phyloP scores from a whole-genome alignment of 1,140 invertebrate genomes.

The Schlechtendalia chinensis region DNA sequence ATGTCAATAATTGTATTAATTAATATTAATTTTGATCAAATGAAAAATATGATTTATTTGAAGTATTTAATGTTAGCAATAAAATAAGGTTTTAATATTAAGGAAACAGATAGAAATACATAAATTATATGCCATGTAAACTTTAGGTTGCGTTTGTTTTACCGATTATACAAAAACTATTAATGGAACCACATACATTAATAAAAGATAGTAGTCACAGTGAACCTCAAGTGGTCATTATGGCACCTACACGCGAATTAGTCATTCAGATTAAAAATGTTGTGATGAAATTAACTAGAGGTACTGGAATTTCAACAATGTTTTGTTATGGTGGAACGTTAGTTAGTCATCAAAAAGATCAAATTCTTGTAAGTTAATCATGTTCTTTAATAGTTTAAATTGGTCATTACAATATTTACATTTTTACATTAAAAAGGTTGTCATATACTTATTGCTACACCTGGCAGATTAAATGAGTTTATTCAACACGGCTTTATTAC shows the following conservation, averaged over 20 bases:
- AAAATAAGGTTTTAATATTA: no score
- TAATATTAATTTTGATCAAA: no score
- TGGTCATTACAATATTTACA: no score
- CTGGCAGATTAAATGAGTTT: slow-evolving; percentile 86
- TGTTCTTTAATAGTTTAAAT: background rate
- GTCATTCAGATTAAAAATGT: slow-evolving; percentile 84
- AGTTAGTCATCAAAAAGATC: slow-evolving; percentile 52
- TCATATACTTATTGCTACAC: slow-evolving; percentile 90
- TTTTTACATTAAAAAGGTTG: slow-evolving; percentile 63
- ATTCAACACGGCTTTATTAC: slow-evolving; percentile 70
- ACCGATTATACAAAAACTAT: slow-evolving; percentile 75
- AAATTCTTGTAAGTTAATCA: slow-evolving; percentile 37
- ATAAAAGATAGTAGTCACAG: background rate
- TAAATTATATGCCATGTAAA: no score
- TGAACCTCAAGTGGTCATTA: slow-evolving; percentile 49
- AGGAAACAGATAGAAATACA: no score
- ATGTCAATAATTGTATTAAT: no score
- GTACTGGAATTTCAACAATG: slow-evolving; percentile 71
- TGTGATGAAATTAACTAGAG: slow-evolving; percentile 78
- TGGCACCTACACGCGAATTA: slow-evolving; percentile 85
- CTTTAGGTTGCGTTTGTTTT: slow-evolving; percentile 78
- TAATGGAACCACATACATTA: slow-evolving; percentile 11
- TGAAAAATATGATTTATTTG: no score
- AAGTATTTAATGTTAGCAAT: no score
- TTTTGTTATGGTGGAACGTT: slow-evolving; percentile 85